Percentiles rank a stretch among this genome's conserved stretches.
phyloP scores from a whole-genome alignment of 2,113 vertebrate genomes.

The Strigops habroptila region DNA sequence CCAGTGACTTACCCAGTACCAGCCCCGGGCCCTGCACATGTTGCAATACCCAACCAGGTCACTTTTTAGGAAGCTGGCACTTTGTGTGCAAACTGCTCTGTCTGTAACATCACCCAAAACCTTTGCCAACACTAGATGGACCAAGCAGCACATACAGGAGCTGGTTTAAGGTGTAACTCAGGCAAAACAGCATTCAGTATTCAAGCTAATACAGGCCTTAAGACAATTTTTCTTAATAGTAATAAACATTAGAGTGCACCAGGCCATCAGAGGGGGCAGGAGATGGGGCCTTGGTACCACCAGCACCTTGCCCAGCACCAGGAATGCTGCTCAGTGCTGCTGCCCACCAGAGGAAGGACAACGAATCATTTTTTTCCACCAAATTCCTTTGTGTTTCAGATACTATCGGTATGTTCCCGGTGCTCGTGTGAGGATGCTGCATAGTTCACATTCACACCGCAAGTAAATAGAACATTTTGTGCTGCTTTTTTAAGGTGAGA shows the following conservation, averaged over 20 bases:
- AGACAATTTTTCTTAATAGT: background rate
- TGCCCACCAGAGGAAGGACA: background rate
- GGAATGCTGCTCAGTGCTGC: background rate
- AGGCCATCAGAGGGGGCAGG: background rate
- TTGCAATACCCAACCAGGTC: background rate
- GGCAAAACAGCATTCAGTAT: accelerated
- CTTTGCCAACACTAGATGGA: background rate
- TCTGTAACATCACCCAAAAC: background rate
- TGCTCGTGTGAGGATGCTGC: conserved; percentile 17
- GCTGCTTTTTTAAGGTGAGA: conserved; percentile 39
- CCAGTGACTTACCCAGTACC: accelerated
- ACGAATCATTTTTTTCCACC: background rate
- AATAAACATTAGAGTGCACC: accelerated
- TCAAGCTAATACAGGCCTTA: background rate
- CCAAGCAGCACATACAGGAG: background rate
- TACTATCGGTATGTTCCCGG: conserved; percentile 31
- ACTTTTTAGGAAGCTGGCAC: background rate
- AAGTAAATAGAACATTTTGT: conserved; percentile 49
- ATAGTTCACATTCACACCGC: conserved; percentile 36
- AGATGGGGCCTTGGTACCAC: background rate
- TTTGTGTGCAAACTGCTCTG: background rate
- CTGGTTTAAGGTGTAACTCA: background rate
- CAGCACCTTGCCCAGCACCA: background rate
- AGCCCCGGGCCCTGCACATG: accelerated
- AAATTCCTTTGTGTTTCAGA: conserved; percentile 53